These are phyloP conservation scores for Dendrocopos noguchii DNA, from an alignment of 2,113 vertebrate species.

Conservation along the genomic window DNA sequence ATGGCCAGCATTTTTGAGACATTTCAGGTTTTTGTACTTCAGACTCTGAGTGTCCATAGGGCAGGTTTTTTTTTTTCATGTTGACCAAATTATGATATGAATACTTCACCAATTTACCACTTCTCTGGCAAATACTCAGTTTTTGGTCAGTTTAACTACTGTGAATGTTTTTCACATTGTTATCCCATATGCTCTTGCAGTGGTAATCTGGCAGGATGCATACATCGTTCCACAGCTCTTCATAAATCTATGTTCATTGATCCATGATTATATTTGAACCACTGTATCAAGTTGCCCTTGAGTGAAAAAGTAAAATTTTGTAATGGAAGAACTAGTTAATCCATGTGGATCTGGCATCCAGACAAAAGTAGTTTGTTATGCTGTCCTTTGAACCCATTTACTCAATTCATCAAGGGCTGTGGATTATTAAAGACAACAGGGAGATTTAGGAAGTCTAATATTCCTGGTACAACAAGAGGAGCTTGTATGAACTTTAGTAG, in stretches of 20 bases:
- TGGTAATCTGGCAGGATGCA: neutral
- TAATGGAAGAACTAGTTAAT: slow-evolving; percentile 48
- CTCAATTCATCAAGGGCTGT: neutral
- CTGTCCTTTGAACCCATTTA: slow-evolving; percentile 55
- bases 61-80: neutral
- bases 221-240: slow-evolving; percentile 2
- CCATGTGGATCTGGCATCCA: slow-evolving; percentile 17
- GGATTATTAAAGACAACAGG: slow-evolving; percentile 7
- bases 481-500: neutral
- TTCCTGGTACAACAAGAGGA: neutral
- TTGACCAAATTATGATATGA: neutral
- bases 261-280: neutral
- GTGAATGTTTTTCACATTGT: slow-evolving; percentile 4
- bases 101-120: neutral
- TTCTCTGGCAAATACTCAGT: neutral
- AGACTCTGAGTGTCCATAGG: neutral
- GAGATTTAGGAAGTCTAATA: slow-evolving; percentile 13
- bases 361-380: slow-evolving; percentile 45
- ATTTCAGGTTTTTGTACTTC: neutral
- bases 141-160: neutral
- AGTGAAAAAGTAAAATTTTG: slow-evolving; percentile 7
- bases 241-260: slow-evolving; percentile 10
- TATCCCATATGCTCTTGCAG: neutral
- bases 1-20: neutral
- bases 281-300: slow-evolving; percentile 28